These are phyloP conservation scores for Meleagris gallopavo DNA, from an alignment of 2,113 vertebrate species.

Conservation along the genomic window DNA sequence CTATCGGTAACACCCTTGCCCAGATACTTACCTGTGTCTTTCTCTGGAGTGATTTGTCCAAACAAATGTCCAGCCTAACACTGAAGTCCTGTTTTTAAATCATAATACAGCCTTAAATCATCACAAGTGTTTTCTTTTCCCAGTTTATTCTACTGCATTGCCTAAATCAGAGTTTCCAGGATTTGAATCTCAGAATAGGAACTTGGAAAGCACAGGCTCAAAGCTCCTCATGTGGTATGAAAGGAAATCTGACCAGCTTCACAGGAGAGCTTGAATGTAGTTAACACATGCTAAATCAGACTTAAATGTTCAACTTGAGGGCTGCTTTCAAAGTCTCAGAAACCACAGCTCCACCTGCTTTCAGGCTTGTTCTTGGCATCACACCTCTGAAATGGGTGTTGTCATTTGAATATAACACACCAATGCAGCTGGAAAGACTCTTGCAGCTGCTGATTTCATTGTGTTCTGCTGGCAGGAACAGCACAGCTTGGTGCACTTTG, in stretches of 20 bases:
- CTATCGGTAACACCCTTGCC: background rate
- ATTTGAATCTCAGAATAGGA: background rate
- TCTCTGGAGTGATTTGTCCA: background rate
- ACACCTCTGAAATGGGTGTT: constrained; percentile 50
- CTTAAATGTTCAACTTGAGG: constrained; percentile 4
- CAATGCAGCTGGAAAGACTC: constrained; percentile 34
- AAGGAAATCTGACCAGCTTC: constrained; percentile 36
- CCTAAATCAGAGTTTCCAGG: background rate
- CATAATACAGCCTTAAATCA: background rate
- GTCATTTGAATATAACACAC: constrained; percentile 15
- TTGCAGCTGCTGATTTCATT: constrained; percentile 38
- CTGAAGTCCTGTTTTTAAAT: background rate
- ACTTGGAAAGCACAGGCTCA: background rate
- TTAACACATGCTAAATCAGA: constrained; percentile 45
- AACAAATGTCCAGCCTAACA: background rate
- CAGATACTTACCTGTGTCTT: background rate
- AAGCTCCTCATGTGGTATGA: background rate
- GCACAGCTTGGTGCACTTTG: constrained; percentile 29
- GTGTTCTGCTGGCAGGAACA: constrained; percentile 30
- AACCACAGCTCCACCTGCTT: constrained; percentile 48
- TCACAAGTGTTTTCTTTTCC: constrained; percentile 6
- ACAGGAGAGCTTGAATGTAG: background rate
- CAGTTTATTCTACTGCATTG: background rate
- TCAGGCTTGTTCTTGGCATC: constrained; percentile 47
- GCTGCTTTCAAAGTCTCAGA: constrained; percentile 23